Base-by-base conservation (phyloP, 30 jellyfish, hydroid and myxozoan species). In the Morbakka virulenta region DNA sequence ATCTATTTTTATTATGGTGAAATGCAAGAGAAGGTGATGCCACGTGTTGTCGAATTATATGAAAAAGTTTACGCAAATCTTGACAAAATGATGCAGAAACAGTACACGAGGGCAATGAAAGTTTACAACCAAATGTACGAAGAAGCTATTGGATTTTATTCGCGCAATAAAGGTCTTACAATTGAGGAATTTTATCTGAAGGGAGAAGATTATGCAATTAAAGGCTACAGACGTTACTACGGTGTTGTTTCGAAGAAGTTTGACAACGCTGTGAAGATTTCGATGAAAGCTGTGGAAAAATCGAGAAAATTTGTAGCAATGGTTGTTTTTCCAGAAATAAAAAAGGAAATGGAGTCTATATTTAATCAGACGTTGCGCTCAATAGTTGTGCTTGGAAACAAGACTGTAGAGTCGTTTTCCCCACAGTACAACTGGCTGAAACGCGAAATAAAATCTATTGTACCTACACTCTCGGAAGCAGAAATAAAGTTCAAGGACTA, bases 301-400 rank as follows among this genome's bases (percentile, higher is more conserved):
- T 76, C 63, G 24, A 66, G 79, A 30, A 67, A 74, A 23, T 31
- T 52, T 31, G 76, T 93, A 76, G 78, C 70, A 35, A 80, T 77
- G 27, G 87, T 71, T 11, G 83, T 73, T 6, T 34, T 86, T 79
- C 99, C 99, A 29, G 86, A 87, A 50, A 74, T 87, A 0, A 35
- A 52, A 73, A 62, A 35, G 25, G 99, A 93, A 63, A 80, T 84
- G 1, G 97, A 93, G 61, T 87, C 97, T 76, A 79, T 93, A 69
- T 53, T 93, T 67, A 93, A 93, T 84, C 99, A 93, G 62, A 93
- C 99, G 22, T 91, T 93, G 28, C 84, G 92, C n/a, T 83, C 90
- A 21, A 31, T 94, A 0, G 99, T 93, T 26, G 71, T 78, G 49
- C 25, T 93, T 34, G 96, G 96, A 28, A 82, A 93, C 69, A 96